Percentiles rank a stretch among this genome's conserved stretches.
phyloP scores from a whole-genome alignment of 23 tunicate genomes.

The Halocynthia aurantium region DNA sequence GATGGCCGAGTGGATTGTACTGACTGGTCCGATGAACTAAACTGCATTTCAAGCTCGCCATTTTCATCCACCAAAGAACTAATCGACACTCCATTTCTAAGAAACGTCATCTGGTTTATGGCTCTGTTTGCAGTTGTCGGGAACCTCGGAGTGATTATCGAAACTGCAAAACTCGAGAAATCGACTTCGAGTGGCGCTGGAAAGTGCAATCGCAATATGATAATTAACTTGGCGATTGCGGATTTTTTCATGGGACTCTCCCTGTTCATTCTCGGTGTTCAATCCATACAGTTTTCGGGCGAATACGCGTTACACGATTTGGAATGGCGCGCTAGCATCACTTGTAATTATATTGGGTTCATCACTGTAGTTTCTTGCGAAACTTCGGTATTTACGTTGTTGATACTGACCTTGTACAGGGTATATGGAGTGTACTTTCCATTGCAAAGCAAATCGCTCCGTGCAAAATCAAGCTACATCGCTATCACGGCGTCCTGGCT shows the following conservation, averaged over 20 bases:
- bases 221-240: constrained; percentile 32
- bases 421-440: constrained; percentile 24
- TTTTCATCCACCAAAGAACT: constrained; percentile 49
- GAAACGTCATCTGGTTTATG: constrained; percentile 42
- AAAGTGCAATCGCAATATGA: constrained; percentile 10
- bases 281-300: constrained; percentile 37
- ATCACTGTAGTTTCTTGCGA: constrained; percentile 36
- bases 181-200: background rate
- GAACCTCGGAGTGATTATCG: constrained; percentile 28
- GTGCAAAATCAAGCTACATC: background rate
- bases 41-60: background rate
- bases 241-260: constrained; percentile 59
- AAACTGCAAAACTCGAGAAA: background rate
- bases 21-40: background rate
- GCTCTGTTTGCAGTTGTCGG: constrained; percentile 36
- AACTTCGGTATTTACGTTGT: constrained; percentile 29
- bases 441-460: background rate
- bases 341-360: constrained; percentile 30
- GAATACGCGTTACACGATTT: constrained; percentile 23
- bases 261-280: constrained; percentile 21
- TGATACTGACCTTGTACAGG: constrained; percentile 22
- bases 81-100: constrained; percentile 19
- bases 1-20: constrained; percentile 1
- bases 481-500: constrained; percentile 10
- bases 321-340: constrained; percentile 30